Percentiles rank a stretch among this genome's conserved stretches.
These are phyloP conservation scores for Meghimatium bilineatum DNA, from an alignment of 2,888 invertebrate species.

Conservation along the genomic window DNA sequence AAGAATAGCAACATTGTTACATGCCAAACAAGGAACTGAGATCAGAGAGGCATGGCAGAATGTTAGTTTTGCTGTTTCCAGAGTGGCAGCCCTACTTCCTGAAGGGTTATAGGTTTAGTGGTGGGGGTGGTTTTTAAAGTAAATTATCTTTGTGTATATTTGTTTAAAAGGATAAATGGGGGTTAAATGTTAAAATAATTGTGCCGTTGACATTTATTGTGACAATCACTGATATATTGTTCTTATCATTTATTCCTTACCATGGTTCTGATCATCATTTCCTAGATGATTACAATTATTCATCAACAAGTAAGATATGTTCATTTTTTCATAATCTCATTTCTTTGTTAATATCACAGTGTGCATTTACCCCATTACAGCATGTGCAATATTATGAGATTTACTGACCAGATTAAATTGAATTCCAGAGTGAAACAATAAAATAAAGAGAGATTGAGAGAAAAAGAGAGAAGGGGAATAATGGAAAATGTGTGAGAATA, in stretches of 20 bases:
- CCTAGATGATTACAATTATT: constrained; percentile 42
- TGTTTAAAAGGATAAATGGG: neutral
- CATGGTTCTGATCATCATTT: constrained; percentile 2
- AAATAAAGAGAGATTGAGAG: neutral
- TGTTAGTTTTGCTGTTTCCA: no score
- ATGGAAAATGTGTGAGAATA: no score
- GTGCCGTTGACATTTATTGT: neutral
- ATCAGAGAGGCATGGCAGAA: no score
- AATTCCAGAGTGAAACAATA: neutral
- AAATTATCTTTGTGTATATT: neutral
- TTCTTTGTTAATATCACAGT: neutral
- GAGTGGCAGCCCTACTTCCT: no score
- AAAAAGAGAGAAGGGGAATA: no score
- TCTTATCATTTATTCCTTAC: neutral
- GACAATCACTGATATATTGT: neutral
- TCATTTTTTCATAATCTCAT: neutral
- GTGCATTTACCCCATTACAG: constrained; percentile 12
- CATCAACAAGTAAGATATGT: constrained; percentile 37
- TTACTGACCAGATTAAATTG: neutral
- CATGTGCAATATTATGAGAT: neutral
- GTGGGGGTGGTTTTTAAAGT: neutral
- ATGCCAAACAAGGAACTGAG: no score
- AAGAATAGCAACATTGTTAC: no score
- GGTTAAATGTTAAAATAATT: neutral
- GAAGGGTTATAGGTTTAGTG: neutral